These are phyloP conservation scores for Tupaia chinensis DNA, from an alignment of 2,113 vertebrate genomes.

Conservation along the genomic window DNA sequence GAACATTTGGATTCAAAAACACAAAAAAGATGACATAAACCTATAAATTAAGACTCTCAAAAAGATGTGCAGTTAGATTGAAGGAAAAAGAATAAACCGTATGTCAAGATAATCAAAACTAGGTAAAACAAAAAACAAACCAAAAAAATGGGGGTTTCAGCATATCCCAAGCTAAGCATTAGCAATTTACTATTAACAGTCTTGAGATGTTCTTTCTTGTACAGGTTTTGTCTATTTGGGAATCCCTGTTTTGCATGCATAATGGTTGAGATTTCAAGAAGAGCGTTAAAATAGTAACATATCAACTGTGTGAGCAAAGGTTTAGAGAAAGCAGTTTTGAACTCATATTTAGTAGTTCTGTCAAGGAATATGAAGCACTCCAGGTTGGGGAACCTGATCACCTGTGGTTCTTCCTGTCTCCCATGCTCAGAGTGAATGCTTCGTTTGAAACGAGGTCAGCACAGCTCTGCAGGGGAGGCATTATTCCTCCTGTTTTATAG, in stretches of 20 bases:
- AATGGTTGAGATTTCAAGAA: background rate
- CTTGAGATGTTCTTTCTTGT: background rate
- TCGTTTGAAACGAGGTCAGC: background rate
- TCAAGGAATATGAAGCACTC: background rate
- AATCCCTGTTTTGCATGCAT: background rate
- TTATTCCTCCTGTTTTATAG: conserved; percentile 3
- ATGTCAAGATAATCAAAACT: background rate
- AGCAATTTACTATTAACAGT: background rate
- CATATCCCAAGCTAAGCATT: background rate
- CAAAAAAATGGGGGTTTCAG: background rate
- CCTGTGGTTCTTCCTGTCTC: background rate
- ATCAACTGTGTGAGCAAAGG: background rate
- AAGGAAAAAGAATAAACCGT: background rate
- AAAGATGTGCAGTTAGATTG: background rate
- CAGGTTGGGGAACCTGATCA: background rate
- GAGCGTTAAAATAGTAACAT: background rate
- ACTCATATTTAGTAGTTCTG: background rate
- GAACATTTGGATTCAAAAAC: background rate
- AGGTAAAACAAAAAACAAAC: background rate
- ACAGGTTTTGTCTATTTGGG: background rate
- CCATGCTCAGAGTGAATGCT: background rate
- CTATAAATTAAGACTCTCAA: background rate
- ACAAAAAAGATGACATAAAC: background rate
- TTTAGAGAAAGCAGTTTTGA: background rate
- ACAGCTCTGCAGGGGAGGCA: background rate